These are phyloP conservation scores for Melanotus villosus DNA, from an alignment of 2,888 invertebrate genomes.

Conservation along the genomic window DNA sequence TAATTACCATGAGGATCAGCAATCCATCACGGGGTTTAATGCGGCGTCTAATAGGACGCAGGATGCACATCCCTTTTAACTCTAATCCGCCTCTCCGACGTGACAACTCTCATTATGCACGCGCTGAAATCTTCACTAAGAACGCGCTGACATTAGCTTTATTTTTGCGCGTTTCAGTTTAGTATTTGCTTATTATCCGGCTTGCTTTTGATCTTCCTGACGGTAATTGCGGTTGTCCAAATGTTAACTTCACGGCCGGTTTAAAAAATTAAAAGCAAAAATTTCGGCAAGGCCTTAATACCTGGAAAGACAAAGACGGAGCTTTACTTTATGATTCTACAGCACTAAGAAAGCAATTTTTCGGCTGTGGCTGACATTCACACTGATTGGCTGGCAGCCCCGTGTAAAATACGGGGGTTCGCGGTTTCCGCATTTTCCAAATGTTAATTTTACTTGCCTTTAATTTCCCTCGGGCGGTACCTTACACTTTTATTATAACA, in stretches of 20 bases:
- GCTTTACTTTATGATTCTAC: slow-evolving; percentile 20
- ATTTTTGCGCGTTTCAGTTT: slow-evolving; percentile 2
- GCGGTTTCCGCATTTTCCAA: slow-evolving; percentile 58
- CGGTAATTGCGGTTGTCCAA: slow-evolving; percentile 2
- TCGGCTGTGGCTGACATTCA: slow-evolving; percentile 35
- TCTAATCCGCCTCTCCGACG: slow-evolving; percentile 45
- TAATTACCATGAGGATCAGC: slow-evolving; percentile 63
- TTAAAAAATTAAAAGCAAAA: slow-evolving; percentile 3
- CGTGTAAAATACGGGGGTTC: slow-evolving; percentile 37
- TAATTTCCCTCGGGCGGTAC: slow-evolving; percentile 64
- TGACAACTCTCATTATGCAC: slow-evolving; percentile 45
- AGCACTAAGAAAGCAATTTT: slow-evolving; percentile 28
- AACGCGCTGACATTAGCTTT: slow-evolving; percentile 33
- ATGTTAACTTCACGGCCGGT: not conserved
- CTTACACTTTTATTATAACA: slow-evolving; percentile 56
- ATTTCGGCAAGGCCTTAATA: not conserved
- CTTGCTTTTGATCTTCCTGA: not conserved
- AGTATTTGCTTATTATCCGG: slow-evolving; percentile 13
- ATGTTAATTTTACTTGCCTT: slow-evolving; percentile 64
- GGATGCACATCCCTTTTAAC: slow-evolving; percentile 47
- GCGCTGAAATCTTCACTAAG: slow-evolving; percentile 38
- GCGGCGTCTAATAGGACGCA: slow-evolving; percentile 54
- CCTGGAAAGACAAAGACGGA: slow-evolving; percentile 2
- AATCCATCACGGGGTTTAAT: slow-evolving; percentile 62
- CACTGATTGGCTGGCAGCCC: slow-evolving; percentile 41